These are phyloP conservation scores for Wasmannia auropunctata DNA, from an alignment of 1,140 invertebrate genomes.

Conservation along the genomic window DNA sequence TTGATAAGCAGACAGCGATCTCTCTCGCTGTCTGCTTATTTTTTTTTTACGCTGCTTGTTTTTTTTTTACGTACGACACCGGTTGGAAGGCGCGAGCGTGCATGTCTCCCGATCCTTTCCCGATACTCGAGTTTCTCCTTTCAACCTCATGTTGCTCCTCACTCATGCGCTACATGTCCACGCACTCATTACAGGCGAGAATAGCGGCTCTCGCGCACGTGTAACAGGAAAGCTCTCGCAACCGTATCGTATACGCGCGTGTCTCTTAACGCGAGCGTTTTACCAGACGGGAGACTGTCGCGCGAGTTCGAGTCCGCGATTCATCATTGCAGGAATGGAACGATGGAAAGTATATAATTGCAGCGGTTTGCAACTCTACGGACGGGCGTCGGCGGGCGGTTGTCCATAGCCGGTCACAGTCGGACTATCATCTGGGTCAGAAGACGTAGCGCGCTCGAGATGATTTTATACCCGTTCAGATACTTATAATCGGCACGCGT, in stretches of 20 bases:
- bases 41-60: no score
- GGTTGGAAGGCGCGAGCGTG: neutral
- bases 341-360: slow-evolving; percentile 75
- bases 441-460: slow-evolving; percentile 75
- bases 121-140: slow-evolving; percentile 38
- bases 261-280: neutral
- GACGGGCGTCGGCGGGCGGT: slow-evolving; percentile 1
- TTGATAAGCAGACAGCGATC: neutral
- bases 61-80: neutral
- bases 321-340: slow-evolving; percentile 65
- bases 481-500: slow-evolving; percentile 59
- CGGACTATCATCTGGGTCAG: slow-evolving; percentile 78
- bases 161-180: slow-evolving; percentile 34
- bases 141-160: slow-evolving; percentile 13
- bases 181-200: slow-evolving; percentile 46
- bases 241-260: neutral
- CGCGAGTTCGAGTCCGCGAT: slow-evolving; percentile 4
- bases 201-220: slow-evolving; percentile 1
- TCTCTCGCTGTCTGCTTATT: no score
- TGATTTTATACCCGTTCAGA: slow-evolving; percentile 78
- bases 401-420: slow-evolving; percentile 75
- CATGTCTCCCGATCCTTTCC: neutral
- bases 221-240: slow-evolving; percentile 30
- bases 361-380: slow-evolving; percentile 34
- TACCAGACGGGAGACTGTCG: neutral